Conservation (phyloP, 2,113 vertebrate species). For the Gasterosteus aculeatus region DNA sequence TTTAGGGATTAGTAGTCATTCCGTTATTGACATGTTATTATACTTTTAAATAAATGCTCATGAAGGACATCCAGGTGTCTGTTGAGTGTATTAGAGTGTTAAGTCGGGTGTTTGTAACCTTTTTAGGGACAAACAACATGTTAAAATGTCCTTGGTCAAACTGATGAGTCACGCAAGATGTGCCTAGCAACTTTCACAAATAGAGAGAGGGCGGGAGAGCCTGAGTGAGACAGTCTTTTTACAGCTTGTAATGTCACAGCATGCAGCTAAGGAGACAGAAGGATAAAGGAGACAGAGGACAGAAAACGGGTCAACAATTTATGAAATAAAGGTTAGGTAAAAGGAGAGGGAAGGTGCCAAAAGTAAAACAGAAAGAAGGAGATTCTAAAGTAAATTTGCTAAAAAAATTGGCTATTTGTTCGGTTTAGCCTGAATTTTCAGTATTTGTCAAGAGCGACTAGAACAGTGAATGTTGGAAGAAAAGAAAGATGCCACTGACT, state of each 20-base stretch:
- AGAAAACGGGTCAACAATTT: constrained; percentile 32
- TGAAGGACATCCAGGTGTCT: neutral
- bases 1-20: neutral
- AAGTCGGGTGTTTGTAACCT: constrained; percentile 21
- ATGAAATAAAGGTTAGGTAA: constrained; percentile 12
- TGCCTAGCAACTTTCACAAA: constrained; percentile 8
- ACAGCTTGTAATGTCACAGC: constrained; percentile 24
- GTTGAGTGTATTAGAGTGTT: neutral
- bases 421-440: constrained; percentile 2
- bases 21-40: neutral
- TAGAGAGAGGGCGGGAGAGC: neutral
- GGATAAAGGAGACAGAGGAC: constrained; percentile 26
- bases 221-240: constrained; percentile 16
- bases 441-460: constrained; percentile 18
- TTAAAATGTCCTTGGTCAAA: constrained; percentile 14
- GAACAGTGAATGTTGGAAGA: neutral
- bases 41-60: neutral
- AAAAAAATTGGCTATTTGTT: neutral
- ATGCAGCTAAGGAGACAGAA: constrained; percentile 26
- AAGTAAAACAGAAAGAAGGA: constrained; percentile 2
- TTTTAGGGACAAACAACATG: constrained; percentile 20
- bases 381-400: neutral
- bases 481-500: constrained; percentile 30
- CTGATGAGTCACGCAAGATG: constrained; percentile 52
- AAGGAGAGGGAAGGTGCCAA: constrained; percentile 10